A percentile compares a stretch with the other conserved stretches of the same genome.
Conservation (phyloP, 1,140 invertebrate genomes). For the Scaptomyza hsui region DNA sequence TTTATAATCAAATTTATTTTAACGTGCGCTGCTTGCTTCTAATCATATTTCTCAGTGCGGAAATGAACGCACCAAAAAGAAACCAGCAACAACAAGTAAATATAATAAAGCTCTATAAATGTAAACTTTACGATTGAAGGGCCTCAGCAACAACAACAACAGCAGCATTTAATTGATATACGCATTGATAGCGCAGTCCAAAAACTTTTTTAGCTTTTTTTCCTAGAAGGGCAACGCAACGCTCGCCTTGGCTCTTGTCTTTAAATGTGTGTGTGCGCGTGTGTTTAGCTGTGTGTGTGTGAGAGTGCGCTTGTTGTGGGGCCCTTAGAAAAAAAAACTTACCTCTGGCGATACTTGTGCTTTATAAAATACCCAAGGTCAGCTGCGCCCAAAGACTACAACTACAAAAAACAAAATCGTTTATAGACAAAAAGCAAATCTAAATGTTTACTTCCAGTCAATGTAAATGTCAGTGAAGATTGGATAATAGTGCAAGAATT, state of each 20-base stretch:
- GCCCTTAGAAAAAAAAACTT: constrained; percentile 47
- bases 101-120: constrained; percentile 42
- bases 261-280: constrained; percentile 1
- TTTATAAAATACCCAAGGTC: constrained; percentile 37
- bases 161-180: constrained; percentile 69
- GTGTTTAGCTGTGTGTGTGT: constrained; percentile 12
- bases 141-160: constrained; percentile 47
- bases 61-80: constrained; percentile 57
- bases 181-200: constrained; percentile 61
- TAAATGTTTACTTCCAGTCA: no score
- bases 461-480: constrained; percentile 28
- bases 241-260: constrained; percentile 33
- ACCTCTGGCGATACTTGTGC: constrained; percentile 27
- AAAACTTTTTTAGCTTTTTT: constrained; percentile 24
- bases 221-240: constrained; percentile 43
- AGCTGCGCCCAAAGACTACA: constrained; percentile 18
- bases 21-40: constrained; percentile 8
- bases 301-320: constrained; percentile 37
- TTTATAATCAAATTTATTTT: constrained; percentile 26
- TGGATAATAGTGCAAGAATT: constrained; percentile 5
- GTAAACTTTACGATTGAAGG: constrained; percentile 67
- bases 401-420: constrained; percentile 10
- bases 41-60: constrained; percentile 55
- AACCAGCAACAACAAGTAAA: constrained; percentile 28
- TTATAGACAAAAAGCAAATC: constrained; percentile 21